Conservation (phyloP, 1,140 invertebrate species). For the Brachionus manjavacas region DNA sequence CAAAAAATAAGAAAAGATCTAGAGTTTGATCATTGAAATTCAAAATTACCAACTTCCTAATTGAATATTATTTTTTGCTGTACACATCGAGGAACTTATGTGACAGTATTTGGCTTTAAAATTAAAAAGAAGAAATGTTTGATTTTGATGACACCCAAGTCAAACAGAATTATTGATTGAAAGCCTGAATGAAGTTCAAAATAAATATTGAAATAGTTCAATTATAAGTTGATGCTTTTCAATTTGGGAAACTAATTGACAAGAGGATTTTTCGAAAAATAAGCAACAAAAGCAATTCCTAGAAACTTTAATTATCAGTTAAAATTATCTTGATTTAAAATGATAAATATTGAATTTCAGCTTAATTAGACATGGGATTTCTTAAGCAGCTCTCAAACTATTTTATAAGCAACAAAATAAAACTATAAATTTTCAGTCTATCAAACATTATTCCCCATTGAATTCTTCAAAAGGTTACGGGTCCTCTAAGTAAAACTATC, state of each 20-base stretch:
- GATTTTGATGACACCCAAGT: neutral
- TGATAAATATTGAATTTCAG: neutral
- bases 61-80: neutral
- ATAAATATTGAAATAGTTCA: constrained; percentile 6
- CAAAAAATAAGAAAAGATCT: neutral
- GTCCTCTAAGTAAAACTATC: neutral
- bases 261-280: neutral
- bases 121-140: neutral
- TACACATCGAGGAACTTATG: neutral
- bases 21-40: neutral
- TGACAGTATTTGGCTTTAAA: neutral
- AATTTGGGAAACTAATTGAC: neutral
- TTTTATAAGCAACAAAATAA: no score
- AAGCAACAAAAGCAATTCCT: neutral
- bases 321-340: neutral
- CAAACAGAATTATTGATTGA: neutral
- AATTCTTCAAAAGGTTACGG: neutral
- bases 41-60: neutral
- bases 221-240: neutral
- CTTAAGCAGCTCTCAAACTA: no score
- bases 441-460: neutral
- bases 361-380: neutral
- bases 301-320: neutral
- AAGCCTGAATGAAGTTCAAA: neutral
- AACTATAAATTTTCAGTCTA: no score